Conservation (phyloP, 2,888 invertebrate species). For the Cataglyphis rosenhaueri region DNA sequence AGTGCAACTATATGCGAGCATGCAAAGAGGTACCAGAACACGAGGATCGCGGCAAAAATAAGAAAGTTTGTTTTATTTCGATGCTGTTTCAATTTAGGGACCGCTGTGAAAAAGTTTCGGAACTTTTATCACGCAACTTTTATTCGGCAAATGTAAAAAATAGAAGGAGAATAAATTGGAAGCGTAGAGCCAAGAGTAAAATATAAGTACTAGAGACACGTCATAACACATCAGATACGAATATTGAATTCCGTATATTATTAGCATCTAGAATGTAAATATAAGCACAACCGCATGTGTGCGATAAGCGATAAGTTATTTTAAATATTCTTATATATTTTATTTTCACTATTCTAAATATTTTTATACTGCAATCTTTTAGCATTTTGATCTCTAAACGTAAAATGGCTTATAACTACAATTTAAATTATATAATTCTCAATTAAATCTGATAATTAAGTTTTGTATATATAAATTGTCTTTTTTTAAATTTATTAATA, state of each 20-base stretch:
- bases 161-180: slow-evolving; percentile 55
- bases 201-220: slow-evolving; percentile 50
- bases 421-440: neutral
- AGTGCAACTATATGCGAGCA: slow-evolving; percentile 23
- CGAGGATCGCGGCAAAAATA: slow-evolving; percentile 22
- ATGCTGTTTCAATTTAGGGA: slow-evolving; percentile 76
- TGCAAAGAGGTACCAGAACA: slow-evolving; percentile 1
- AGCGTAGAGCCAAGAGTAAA: slow-evolving; percentile 25
- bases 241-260: slow-evolving; percentile 37
- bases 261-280: slow-evolving; percentile 50
- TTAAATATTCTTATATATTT: neutral
- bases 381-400: neutral
- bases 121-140: slow-evolving; percentile 77
- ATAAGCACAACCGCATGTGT: neutral
- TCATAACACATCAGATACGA: slow-evolving; percentile 60
- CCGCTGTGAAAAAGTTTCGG: slow-evolving; percentile 73
- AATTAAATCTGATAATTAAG: neutral
- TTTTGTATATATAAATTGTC: neutral
- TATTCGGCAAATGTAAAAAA: slow-evolving; percentile 58
- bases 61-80: slow-evolving; percentile 70
- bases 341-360: neutral
- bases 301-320: neutral
- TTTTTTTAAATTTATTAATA: neutral
- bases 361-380: neutral
- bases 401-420: neutral